These are phyloP conservation scores for Drosophila suboccidentalis DNA, from an alignment of 2,888 invertebrate genomes.

Conservation along the genomic window DNA sequence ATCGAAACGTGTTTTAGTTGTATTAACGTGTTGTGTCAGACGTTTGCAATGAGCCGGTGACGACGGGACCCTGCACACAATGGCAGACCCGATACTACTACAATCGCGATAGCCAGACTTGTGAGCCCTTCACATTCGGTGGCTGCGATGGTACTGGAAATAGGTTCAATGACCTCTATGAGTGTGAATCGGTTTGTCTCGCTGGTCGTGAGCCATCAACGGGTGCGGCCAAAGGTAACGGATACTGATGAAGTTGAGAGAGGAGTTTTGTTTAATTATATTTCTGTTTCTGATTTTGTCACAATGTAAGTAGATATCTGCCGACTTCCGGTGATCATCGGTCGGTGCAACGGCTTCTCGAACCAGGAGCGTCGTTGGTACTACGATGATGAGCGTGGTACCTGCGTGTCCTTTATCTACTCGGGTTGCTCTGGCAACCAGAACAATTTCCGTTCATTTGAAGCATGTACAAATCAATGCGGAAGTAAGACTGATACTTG, in stretches of 20 bases:
- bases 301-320: conserved; percentile 88
- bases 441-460: conserved; percentile 93
- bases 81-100: conserved; percentile 89
- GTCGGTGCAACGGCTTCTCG: conserved; percentile 86
- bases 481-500: conserved; percentile 81
- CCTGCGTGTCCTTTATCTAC: conserved; percentile 93
- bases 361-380: conserved; percentile 89
- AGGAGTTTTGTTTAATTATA: conserved; percentile 22
- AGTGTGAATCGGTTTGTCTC: conserved; percentile 91
- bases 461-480: conserved; percentile 90
- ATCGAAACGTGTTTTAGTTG: conserved; percentile 20
- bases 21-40: conserved; percentile 86
- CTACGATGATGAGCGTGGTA: conserved; percentile 89
- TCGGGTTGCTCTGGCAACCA: conserved; percentile 95
- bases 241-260: conserved; percentile 10
- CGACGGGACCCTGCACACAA: conserved; percentile 90
- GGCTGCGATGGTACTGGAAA: conserved; percentile 95
- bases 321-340: conserved; percentile 88
- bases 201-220: conserved; percentile 86
- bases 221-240: conserved; percentile 80
- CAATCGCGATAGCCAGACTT: conserved; percentile 88
- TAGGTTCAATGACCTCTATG: conserved; percentile 90
- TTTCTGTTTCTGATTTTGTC: conserved; percentile 40
- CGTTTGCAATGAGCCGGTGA: conserved; percentile 89
- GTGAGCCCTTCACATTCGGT: conserved; percentile 91